Percentiles rank a stretch among this genome's conserved stretches.
phyloP scores from a whole-genome alignment of 2,888 invertebrate species.

The Cheilosia impressa region DNA sequence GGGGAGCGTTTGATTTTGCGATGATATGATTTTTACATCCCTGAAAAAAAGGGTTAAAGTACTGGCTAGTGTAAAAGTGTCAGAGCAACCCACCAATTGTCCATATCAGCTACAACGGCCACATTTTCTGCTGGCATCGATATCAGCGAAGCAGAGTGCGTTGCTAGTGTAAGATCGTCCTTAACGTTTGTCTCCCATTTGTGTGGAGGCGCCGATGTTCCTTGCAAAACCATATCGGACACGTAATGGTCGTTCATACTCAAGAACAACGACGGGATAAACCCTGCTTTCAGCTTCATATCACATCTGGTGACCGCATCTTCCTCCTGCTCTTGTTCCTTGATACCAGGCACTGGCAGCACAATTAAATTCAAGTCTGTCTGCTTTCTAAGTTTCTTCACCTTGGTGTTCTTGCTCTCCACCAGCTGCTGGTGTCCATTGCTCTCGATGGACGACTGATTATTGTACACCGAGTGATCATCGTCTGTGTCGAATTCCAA shows the following conservation, averaged over 20 bases:
- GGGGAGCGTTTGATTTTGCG: constrained; percentile 84
- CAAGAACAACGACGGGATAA: constrained; percentile 86
- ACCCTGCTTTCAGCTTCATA: constrained; percentile 83
- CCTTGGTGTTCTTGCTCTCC: constrained; percentile 50
- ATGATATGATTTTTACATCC: constrained; percentile 85
- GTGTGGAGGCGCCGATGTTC: constrained; percentile 85
- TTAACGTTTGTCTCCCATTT: constrained; percentile 86
- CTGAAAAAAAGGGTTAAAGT: constrained; percentile 78
- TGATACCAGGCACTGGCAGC: constrained; percentile 84
- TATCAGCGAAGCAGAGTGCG: constrained; percentile 86
- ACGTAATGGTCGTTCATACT: constrained; percentile 88
- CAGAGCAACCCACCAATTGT: constrained; percentile 88
- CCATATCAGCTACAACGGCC: constrained; percentile 91
- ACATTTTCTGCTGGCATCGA: constrained; percentile 90
- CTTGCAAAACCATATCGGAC: constrained; percentile 91
- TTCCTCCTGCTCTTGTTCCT: constrained; percentile 79
- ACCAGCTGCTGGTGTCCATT: constrained; percentile 17
- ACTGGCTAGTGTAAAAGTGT: not conserved
- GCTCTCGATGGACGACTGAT: constrained; percentile 54
- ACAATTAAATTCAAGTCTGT: constrained; percentile 79
- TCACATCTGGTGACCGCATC: constrained; percentile 79
- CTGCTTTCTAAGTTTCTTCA: constrained; percentile 40
- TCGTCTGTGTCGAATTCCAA: constrained; percentile 85
- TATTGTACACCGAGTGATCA: constrained; percentile 78
- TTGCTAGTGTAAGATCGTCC: constrained; percentile 84